Base-by-base conservation (phyloP, 2,113 vertebrate species). In the Eira barbara region DNA sequence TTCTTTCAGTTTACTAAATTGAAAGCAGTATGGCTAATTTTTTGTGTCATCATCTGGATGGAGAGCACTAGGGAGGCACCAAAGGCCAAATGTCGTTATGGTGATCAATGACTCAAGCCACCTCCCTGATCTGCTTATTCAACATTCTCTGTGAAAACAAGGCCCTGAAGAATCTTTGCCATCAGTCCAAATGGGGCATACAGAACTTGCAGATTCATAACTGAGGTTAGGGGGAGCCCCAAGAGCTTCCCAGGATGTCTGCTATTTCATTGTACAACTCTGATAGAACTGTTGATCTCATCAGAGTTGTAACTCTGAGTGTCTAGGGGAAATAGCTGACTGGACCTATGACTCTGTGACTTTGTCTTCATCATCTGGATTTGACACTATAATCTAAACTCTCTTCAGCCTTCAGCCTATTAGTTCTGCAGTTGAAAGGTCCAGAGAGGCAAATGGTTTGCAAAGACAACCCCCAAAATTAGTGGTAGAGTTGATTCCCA, bases 21-120 rank as follows among this genome's bases (percentile, higher is more conserved):
- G 57, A 83, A 93, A 93, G 45, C 63, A 71, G 52, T 95, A 71
- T 76, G 14, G 13, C 57, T 74, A 36, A 67, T 94, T 95, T 95
- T 80, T 74, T 52, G 23, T 55, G 59, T 31, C n/a, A 67, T 47
- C 14, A 34, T 79, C 83, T 69, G 10, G 36, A 76, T 63, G 74
- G 83, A 94, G 57, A 91, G 34, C 52, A 67, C n/a, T 83, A n/a
- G 89, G 78, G 31, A 91, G 52, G 9, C 39, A 82, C 65, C 59
- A 29, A 93, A 71, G 83, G 71, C 36, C 94, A 94, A 39, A 82
- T 45, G 18, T 39, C 18, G 0, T 76, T 84, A 1, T 89, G 47
- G 27, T 39, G 78, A 36, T 20, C 34, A 65, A 74, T 76, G n/a
- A 45, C 21, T 92, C 27, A 79, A 78, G 31, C 52, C 45, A 86